Evolutionary conservation across 2,113 vertebrate genomes (phyloP).

Genomic region (Pterocles burchelli): DNA sequence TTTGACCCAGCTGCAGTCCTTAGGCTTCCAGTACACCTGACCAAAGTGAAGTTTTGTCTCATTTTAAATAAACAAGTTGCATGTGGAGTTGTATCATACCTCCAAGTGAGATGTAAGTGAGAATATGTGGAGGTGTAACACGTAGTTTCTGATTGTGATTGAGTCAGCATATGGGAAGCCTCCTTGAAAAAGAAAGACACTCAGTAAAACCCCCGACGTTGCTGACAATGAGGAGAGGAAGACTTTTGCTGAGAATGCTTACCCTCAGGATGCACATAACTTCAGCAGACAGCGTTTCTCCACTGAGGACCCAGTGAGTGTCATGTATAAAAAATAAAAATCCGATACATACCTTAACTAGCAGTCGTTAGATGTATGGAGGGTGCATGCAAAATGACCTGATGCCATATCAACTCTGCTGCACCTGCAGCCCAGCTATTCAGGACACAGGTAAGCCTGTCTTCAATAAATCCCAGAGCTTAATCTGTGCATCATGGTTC

Average conservation of each 20-base stretch:
- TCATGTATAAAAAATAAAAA: background rate
- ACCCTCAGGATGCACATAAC: rapidly evolving
- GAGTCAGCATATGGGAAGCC: background rate
- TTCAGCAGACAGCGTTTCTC: background rate
- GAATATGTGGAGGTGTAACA: too few relatives aligned
- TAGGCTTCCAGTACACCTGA: background rate
- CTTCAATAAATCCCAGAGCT: background rate
- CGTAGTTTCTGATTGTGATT: background rate
- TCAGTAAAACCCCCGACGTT: rapidly evolving
- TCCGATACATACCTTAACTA: background rate
- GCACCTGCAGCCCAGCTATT: background rate
- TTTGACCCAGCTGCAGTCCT: background rate
- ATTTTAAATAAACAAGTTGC: background rate
- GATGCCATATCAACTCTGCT: background rate
- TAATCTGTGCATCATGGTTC: background rate
- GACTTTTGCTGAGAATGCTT: background rate
- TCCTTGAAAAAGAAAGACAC: background rate
- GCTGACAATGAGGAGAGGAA: background rate
- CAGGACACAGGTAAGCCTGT: background rate
- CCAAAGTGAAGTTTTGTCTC: background rate
- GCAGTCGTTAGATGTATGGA: background rate
- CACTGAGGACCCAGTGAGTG: background rate
- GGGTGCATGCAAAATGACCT: background rate
- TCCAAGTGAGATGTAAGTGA: background rate
- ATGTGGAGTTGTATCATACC: too few relatives aligned